These are phyloP conservation scores for Fistularia commersonii DNA, from an alignment of 2,797 vertebrate species.

Conservation along the genomic window DNA sequence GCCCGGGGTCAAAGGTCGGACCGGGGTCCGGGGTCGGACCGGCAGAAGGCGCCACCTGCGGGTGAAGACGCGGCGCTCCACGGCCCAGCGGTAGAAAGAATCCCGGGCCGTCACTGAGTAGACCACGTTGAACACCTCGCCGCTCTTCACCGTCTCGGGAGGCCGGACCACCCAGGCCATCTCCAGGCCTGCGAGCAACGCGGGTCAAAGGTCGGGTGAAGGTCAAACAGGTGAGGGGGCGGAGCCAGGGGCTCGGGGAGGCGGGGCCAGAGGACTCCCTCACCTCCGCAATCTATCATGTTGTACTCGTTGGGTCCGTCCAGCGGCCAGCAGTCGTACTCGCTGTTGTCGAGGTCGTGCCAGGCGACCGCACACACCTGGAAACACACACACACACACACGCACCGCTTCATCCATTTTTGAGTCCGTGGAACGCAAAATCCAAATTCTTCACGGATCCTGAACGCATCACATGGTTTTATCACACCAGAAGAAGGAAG, in stretches of 20 bases:
- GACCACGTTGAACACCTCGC: conserved; percentile 78
- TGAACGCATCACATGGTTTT: too few species aligned
- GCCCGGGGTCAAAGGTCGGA: not conserved
- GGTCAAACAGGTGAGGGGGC: too few species aligned
- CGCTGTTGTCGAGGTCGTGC: conserved; percentile 86
- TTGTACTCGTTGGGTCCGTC: conserved; percentile 80
- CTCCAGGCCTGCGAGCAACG: conserved; percentile 75
- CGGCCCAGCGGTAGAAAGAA: conserved; percentile 79
- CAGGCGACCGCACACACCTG: conserved; percentile 53
- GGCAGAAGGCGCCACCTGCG: conserved; percentile 31
- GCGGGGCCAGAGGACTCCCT: not conserved
- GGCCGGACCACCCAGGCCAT: conserved; percentile 83
- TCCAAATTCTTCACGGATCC: too few species aligned
- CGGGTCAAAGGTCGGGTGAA: too few species aligned
- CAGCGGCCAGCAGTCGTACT: conserved; percentile 87
- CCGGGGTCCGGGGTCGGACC: not conserved
- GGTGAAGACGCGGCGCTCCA: conserved; percentile 75
- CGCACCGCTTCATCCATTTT: conserved; percentile 6
- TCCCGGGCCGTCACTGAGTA: conserved; percentile 77
- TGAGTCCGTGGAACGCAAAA: too few species aligned
- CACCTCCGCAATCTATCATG: conserved; percentile 83
- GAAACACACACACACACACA: conserved; percentile 5
- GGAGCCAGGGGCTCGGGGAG: not conserved
- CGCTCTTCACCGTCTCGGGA: conserved; percentile 74
- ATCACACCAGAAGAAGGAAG: too few species aligned